phyloP scores from a whole-genome alignment of 2,888 invertebrate genomes.

The Eupithecia inturbata region DNA sequence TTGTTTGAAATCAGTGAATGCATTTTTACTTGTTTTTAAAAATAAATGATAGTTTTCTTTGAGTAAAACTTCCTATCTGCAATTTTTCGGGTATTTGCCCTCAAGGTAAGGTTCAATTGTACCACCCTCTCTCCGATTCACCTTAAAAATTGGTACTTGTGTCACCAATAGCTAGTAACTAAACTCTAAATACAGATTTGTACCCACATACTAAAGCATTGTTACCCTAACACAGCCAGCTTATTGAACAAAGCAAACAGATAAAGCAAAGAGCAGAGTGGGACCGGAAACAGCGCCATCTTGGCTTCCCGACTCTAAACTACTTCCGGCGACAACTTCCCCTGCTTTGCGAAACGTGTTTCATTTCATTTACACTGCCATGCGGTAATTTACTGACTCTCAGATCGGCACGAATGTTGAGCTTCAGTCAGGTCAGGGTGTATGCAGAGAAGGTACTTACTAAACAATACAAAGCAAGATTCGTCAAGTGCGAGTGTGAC shows the following conservation, averaged over 20 bases:
- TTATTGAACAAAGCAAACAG: constrained; percentile 36
- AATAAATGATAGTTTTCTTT: no score
- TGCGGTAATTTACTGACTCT: constrained; percentile 35
- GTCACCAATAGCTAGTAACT: background rate
- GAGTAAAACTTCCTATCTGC: no score
- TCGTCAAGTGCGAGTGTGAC: no score
- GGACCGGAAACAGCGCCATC: constrained; percentile 55
- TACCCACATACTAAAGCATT: background rate
- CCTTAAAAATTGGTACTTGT: background rate
- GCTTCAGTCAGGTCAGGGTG: no score
- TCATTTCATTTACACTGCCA: constrained; percentile 42
- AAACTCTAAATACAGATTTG: background rate
- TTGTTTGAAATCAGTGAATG: no score
- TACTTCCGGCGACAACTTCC: constrained; percentile 63
- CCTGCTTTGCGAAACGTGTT: constrained; percentile 49
- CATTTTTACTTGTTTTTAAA: no score
- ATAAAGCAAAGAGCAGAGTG: constrained; percentile 54
- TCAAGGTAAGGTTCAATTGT: no score
- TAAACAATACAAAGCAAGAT: no score
- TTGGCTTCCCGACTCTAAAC: constrained; percentile 61
- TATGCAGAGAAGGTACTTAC: no score
- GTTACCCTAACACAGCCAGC: constrained; percentile 13
- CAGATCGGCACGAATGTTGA: background rate
- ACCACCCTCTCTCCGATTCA: no score
- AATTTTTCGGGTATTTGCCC: no score